Percentiles rank a stretch among this genome's conserved stretches.
These are phyloP conservation scores for Pristiophorus japonicus DNA, from an alignment of 2,113 vertebrate species.

Conservation along the genomic window DNA sequence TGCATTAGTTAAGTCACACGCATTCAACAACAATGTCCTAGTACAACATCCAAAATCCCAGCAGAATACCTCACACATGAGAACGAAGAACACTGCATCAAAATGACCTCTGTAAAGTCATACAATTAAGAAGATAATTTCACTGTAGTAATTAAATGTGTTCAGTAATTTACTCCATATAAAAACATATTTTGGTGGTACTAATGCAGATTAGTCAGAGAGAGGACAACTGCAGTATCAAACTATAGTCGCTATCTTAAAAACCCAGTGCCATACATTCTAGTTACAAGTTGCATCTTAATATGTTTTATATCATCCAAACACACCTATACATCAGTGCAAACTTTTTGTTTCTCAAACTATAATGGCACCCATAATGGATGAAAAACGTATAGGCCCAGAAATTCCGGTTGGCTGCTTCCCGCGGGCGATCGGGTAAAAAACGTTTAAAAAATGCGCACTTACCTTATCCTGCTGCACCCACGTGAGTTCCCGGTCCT, in stretches of 20 bases:
- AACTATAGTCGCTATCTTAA: neutral
- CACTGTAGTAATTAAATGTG: constrained; percentile 22
- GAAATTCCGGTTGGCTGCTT: too few species aligned
- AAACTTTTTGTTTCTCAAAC: neutral
- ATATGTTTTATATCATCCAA: neutral
- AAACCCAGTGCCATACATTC: neutral
- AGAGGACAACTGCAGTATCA: neutral
- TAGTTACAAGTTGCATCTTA: neutral
- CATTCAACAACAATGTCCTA: constrained; percentile 3
- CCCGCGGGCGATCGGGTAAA: too few species aligned
- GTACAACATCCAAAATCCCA: constrained; percentile 2
- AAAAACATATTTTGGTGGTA: constrained; percentile 33
- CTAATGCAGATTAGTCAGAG: neutral
- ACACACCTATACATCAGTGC: neutral
- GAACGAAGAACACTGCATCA: constrained; percentile 16
- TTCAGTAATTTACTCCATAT: constrained; percentile 33
- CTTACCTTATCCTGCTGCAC: too few species aligned
- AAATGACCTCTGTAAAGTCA: constrained; percentile 24
- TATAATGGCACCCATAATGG: neutral
- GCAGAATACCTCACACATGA: neutral
- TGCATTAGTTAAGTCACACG: constrained; percentile 6
- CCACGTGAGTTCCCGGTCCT: too few species aligned
- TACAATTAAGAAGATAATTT: constrained; percentile 33
- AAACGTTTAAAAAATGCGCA: too few species aligned
- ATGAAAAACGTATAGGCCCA: neutral